Percentiles rank a stretch among this genome's conserved stretches.
phyloP scores from a whole-genome alignment of 1,140 invertebrate genomes.

The Aphaenogaster rudis region DNA sequence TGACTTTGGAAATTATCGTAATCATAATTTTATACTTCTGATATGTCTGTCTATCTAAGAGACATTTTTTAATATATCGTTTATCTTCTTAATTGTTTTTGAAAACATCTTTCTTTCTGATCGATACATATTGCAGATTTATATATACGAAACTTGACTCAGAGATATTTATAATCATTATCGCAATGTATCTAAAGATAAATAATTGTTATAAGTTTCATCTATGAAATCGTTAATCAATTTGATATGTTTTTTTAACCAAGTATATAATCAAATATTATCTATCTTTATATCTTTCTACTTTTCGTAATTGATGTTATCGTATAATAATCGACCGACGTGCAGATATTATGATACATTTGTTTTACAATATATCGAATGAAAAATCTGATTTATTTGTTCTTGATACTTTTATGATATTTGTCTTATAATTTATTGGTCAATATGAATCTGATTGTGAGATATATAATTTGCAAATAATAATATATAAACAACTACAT shows the following conservation, averaged over 20 bases:
- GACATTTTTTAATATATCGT: neutral
- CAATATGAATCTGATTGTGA: neutral
- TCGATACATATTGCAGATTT: neutral
- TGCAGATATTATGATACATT: neutral
- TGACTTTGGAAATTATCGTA: neutral
- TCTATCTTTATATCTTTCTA: neutral
- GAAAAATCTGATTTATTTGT: constrained; percentile 8
- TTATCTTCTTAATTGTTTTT: neutral
- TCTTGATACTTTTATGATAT: neutral
- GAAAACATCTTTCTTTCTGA: neutral
- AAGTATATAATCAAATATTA: constrained; percentile 4
- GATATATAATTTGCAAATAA: constrained; percentile 9
- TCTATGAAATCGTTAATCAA: constrained; percentile 4
- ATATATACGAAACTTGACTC: neutral
- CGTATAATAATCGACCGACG: neutral
- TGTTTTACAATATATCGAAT: neutral
- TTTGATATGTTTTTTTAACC: neutral
- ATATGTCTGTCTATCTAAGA: neutral
- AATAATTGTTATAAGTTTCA: constrained; percentile 10
- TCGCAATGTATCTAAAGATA: neutral
- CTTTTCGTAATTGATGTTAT: neutral
- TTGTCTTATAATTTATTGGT: neutral
- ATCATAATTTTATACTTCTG: neutral
- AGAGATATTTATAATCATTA: constrained; percentile 32
- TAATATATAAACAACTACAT: neutral